Evolutionary conservation across 2,797 vertebrate species (phyloP).

Genomic region (Naso thynnoides): DNA sequence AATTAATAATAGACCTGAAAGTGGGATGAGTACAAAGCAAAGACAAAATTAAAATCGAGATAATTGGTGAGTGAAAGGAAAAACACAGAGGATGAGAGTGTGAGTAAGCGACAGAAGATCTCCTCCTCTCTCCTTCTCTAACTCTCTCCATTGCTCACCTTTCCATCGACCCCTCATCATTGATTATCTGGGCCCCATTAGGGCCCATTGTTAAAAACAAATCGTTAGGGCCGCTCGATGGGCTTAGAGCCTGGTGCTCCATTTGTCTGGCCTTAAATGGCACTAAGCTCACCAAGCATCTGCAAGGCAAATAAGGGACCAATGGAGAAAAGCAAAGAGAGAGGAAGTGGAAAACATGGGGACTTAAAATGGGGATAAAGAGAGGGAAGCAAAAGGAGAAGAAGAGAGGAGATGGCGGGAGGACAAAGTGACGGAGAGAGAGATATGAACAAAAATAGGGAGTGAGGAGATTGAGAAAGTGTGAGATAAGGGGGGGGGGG

Average conservation of each 20-base stretch:
- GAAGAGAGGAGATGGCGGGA: conserved; percentile 43
- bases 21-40: conserved; percentile 19
- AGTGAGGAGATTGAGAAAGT: conserved; percentile 68
- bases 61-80: conserved; percentile 42
- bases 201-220: conserved; percentile 97
- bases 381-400: conserved; percentile 37
- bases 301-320: conserved; percentile 87
- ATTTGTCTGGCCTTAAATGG: conserved; percentile 95
- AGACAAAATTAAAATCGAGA: conserved; percentile 46
- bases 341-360: conserved; percentile 50
- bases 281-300: conserved; percentile 89
- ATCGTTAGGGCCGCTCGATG: conserved; percentile 94
- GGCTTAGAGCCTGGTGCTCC: conserved; percentile 90
- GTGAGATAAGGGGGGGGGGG: conserved; percentile 63
- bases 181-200: conserved; percentile 97
- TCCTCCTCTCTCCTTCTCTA: conserved; percentile 62
- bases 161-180: conserved; percentile 93
- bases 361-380: conserved; percentile 61
- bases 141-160: conserved; percentile 85
- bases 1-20: neutral
- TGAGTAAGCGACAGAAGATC: conserved; percentile 77
- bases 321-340: conserved; percentile 48
- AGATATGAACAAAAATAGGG: conserved; percentile 72
- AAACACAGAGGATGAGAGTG: conserved; percentile 56
- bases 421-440: conserved; percentile 55